Conservation (phyloP, 2,113 vertebrate species). For the Barnardius zonarius region DNA sequence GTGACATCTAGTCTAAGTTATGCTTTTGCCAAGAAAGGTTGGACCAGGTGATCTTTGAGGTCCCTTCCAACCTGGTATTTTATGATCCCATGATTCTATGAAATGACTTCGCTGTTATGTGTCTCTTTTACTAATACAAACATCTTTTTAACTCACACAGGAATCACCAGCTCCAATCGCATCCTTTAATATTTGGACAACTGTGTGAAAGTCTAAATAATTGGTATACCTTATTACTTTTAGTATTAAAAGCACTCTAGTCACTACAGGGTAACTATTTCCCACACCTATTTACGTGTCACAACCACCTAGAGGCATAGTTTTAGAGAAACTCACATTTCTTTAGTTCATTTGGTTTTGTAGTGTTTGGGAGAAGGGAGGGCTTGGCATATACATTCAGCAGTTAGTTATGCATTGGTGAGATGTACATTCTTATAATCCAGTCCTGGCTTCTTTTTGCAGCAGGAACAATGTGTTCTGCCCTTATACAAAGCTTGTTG, state of each 20-base stretch:
- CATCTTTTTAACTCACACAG: not conserved
- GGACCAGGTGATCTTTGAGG: not conserved
- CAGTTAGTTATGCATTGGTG: not conserved
- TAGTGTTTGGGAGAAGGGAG: fast-evolving
- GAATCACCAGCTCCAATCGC: not conserved
- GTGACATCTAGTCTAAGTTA: not conserved
- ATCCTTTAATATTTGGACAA: not conserved
- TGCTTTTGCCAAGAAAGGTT: not conserved
- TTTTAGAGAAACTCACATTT: not conserved
- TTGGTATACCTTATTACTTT: not conserved
- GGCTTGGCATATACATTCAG: not conserved
- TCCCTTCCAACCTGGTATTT: not conserved
- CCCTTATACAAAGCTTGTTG: not conserved
- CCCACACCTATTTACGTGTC: not conserved
- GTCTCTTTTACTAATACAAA: not conserved
- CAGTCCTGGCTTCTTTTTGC: not conserved
- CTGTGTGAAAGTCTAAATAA: not conserved
- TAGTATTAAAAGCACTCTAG: not conserved
- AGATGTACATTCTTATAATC: not conserved
- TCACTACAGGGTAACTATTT: not conserved
- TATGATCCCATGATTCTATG: not conserved
- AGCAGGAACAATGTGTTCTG: not conserved
- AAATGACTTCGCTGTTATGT: not conserved
- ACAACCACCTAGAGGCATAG: not conserved
- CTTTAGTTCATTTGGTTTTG: not conserved